These are phyloP conservation scores for Bombus picipes DNA, from an alignment of 1,140 invertebrate species.

Conservation along the genomic window DNA sequence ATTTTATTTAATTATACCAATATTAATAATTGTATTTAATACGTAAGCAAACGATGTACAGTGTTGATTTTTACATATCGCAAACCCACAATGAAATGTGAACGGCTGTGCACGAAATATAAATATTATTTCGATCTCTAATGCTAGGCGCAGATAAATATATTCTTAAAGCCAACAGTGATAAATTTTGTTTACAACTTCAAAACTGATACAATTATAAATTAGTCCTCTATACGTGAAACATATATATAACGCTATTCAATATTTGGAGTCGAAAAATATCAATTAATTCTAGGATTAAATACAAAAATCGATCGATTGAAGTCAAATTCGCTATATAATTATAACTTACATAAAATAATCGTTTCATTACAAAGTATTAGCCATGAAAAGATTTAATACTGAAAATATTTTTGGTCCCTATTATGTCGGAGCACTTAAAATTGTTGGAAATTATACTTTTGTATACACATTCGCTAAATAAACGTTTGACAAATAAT, in stretches of 20 bases:
- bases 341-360: slow-evolving; percentile 15
- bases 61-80: slow-evolving; percentile 31
- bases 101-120: slow-evolving; percentile 27
- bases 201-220: slow-evolving; percentile 6
- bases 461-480: background rate
- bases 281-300: slow-evolving; percentile 4
- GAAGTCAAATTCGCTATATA: background rate
- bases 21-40: slow-evolving; percentile 26
- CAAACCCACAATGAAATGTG: slow-evolving; percentile 4
- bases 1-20: background rate
- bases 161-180: slow-evolving; percentile 53
- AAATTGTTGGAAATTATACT: slow-evolving; percentile 3
- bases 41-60: slow-evolving; percentile 18
- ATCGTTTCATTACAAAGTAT: slow-evolving; percentile 6
- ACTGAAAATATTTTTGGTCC: slow-evolving; percentile 59
- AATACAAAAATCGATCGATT: background rate
- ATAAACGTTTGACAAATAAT: slow-evolving; percentile 1
- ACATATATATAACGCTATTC: background rate
- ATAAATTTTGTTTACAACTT: slow-evolving; percentile 44
- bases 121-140: slow-evolving; percentile 27
- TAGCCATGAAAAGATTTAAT: slow-evolving; percentile 42
- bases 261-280: slow-evolving; percentile 2
- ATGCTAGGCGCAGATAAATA: slow-evolving; percentile 43
- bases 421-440: slow-evolving; percentile 37
- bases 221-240: slow-evolving; percentile 1